A percentile compares a stretch with the other conserved stretches of the same genome.
These are phyloP conservation scores for Leucophenga varia DNA, from an alignment of 1,140 invertebrate genomes.

Conservation along the genomic window DNA sequence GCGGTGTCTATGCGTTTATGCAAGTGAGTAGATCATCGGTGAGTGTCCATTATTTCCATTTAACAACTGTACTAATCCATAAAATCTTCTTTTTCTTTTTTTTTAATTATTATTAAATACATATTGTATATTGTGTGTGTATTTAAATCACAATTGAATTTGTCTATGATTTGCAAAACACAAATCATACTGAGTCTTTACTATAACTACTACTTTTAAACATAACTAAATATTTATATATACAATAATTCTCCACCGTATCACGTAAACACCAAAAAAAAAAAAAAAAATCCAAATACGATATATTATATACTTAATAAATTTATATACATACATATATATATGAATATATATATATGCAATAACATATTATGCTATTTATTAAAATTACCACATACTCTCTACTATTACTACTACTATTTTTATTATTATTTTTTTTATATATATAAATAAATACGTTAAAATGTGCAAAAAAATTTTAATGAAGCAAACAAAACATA, in stretches of 20 bases:
- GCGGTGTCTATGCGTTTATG: conserved; percentile 58
- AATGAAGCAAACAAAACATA: no score
- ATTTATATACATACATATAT: background rate
- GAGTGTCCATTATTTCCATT: conserved; percentile 54
- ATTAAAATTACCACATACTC: no score
- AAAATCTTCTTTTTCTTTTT: conserved; percentile 50
- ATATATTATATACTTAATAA: conserved; percentile 28
- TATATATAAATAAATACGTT: no score
- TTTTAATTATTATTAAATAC: conserved; percentile 30
- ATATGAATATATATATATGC: background rate
- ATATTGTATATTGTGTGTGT: no score
- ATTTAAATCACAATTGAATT: no score
- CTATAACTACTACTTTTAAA: no score
- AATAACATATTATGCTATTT: no score
- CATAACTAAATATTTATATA: no score
- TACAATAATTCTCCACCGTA: conserved; percentile 5
- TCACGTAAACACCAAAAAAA: conserved; percentile 15
- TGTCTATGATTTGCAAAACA: no score
- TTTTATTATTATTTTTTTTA: conserved; percentile 24
- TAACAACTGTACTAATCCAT: conserved; percentile 56
- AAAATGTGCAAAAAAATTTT: no score
- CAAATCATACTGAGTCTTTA: no score
- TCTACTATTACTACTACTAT: conserved; percentile 36
- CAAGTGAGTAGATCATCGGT: conserved; percentile 59
- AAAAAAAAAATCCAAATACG: conserved; percentile 23